Base-by-base conservation (phyloP, 2,888 invertebrate species). In the Rhaphigaster nebulosa region DNA sequence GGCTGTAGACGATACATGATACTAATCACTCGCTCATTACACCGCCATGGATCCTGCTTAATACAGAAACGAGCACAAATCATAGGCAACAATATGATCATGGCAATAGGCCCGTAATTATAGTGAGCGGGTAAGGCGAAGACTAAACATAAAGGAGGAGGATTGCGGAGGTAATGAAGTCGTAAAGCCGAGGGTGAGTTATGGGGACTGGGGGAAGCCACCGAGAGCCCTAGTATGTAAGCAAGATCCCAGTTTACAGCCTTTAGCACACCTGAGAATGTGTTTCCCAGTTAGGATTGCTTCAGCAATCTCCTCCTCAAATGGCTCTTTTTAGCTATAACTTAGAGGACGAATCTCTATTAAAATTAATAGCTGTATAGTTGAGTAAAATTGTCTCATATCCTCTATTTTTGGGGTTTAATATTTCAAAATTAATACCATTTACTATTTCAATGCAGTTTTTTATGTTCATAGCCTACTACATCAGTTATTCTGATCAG, bases 81-180 rank as follows among this genome's bases (percentile, higher is more conserved):
- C 38, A 38, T 38, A 38, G 38, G 38, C 18, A 76, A 76, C 70
- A 38, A 38, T 20, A 38, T 23, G 70, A 76, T 38, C 10, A 38
- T 20, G 8, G 38, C 3, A 38, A 20, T 34, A 76, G 70, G 6
- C 20, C 0, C 38, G 20, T 38, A 38, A 76, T 76, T 34, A 38
- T 38, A 70, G 29, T 18, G 70, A 76, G 65, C 6, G 23, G 0
- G 38, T 76, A 29, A 76, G 38, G 34, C 29, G 65, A 65, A 76
- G 23, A 76, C 70, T 76, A 76, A 76, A 76, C 70, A 76, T 76
- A 76, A 76, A 76, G 70, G 34, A 38, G 34, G 5, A 15, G 38
- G 70, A 76, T 76, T 76, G 70, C 70, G 34, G 70, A 76, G 70
- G 70, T 76, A 76, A 76, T 76, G 70, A 76, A 76, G 70, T 76